Percentiles rank a stretch among this genome's conserved stretches.
Conservation (phyloP, 2,113 vertebrate species). For the Noturus placidus region DNA sequence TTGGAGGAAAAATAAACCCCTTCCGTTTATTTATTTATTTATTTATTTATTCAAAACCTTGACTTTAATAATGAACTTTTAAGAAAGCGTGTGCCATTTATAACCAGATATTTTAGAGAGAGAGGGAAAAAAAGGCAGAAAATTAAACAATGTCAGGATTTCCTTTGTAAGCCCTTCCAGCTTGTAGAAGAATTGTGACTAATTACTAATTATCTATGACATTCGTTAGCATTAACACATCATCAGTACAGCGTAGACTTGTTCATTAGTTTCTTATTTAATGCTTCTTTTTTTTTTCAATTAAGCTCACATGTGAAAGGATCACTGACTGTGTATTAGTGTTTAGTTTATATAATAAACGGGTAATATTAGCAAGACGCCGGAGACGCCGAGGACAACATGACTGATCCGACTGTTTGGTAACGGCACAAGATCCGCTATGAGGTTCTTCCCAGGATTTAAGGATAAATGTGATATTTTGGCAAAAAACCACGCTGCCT, state of each 20-base stretch:
- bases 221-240: neutral
- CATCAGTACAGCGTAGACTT: neutral
- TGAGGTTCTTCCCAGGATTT: neutral
- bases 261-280: neutral
- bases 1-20: neutral
- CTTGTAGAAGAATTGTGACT: neutral
- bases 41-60: neutral
- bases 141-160: neutral
- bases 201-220: neutral
- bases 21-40: neutral
- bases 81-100: neutral
- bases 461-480: constrained; percentile 9
- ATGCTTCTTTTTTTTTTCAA: neutral
- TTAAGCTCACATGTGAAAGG: neutral
- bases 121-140: neutral
- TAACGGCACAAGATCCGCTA: too few species aligned
- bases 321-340: too few species aligned
- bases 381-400: neutral
- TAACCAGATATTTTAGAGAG: neutral
- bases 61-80: neutral
- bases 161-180: neutral
- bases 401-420: neutral
- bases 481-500: neutral
- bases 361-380: neutral
- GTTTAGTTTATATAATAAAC: neutral